Evolutionary conservation across 2,888 invertebrate species (phyloP).

Genomic region (Cacoxenus indagator): DNA sequence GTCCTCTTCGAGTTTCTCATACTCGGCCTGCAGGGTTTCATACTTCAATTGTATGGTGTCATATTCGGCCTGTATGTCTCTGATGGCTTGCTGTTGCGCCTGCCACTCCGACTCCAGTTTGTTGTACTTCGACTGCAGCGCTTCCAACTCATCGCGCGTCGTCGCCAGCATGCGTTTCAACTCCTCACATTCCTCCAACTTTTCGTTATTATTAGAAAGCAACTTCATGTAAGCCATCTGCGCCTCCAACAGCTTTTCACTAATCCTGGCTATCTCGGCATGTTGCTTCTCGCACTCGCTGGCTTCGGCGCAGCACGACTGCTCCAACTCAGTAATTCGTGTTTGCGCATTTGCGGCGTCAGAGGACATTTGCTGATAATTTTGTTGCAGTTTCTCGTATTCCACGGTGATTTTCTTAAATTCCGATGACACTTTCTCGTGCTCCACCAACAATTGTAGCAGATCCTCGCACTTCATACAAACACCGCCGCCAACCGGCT

Average conservation of each 20-base stretch:
- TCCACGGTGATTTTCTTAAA: conserved; percentile 40
- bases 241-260: conserved; percentile 45
- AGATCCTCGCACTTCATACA: conserved; percentile 57
- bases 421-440: conserved; percentile 38
- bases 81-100: conserved; percentile 43
- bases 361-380: conserved; percentile 30
- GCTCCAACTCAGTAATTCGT: conserved; percentile 33
- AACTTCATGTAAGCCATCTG: conserved; percentile 45
- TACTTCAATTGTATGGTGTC: conserved; percentile 54
- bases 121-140: conserved; percentile 52
- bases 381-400: conserved; percentile 37
- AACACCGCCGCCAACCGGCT: conserved; percentile 26
- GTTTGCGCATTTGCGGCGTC: conserved; percentile 31
- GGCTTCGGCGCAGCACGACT: conserved; percentile 28
- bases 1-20: conserved; percentile 45
- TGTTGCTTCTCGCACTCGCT: conserved; percentile 51
- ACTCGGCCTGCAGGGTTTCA: conserved; percentile 50
- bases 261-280: conserved; percentile 44
- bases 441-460: conserved; percentile 47
- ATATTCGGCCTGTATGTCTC: conserved; percentile 53
- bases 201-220: conserved; percentile 41
- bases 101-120: conserved; percentile 48
- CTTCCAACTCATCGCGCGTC: conserved; percentile 44
- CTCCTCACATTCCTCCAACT: conserved; percentile 47
- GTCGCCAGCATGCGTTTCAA: conserved; percentile 44